Conservation (phyloP, 1,140 invertebrate genomes). For the Sitobion miscanthi region DNA sequence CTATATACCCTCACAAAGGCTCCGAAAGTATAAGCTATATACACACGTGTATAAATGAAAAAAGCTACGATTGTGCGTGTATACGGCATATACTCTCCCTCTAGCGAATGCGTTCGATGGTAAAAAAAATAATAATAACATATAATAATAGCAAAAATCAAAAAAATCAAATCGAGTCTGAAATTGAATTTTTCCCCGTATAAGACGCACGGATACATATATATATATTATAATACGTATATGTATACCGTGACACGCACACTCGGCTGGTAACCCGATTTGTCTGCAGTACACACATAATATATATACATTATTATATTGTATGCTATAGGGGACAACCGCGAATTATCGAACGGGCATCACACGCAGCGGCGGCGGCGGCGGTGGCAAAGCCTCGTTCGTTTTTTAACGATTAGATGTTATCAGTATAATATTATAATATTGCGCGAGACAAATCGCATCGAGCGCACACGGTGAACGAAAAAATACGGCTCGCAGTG, state of each 20-base stretch:
- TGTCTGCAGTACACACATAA: neutral
- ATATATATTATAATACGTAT: neutral
- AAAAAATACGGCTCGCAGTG: neutral
- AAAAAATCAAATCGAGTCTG: neutral
- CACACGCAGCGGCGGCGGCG: neutral
- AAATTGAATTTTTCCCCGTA: neutral
- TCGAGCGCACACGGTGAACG: neutral
- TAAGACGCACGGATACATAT: neutral
- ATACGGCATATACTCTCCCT: neutral
- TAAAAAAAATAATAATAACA: neutral
- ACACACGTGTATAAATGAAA: neutral
- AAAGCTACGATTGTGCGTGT: neutral
- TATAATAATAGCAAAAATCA: slow-evolving; percentile 4
- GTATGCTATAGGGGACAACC: neutral
- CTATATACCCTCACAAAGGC: neutral
- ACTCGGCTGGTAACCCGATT: neutral
- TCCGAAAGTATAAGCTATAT: neutral
- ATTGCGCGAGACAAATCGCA: slow-evolving; percentile 28
- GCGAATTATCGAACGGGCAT: neutral
- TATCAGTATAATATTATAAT: slow-evolving; percentile 13
- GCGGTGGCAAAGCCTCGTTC: neutral
- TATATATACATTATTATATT: neutral
- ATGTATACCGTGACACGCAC: neutral
- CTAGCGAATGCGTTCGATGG: neutral
- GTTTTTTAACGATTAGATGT: slow-evolving; percentile 36